Percentiles rank a stretch among this genome's conserved stretches.
Conservation (phyloP, 2,888 invertebrate genomes). For the Oegoconia quadripuncta region DNA sequence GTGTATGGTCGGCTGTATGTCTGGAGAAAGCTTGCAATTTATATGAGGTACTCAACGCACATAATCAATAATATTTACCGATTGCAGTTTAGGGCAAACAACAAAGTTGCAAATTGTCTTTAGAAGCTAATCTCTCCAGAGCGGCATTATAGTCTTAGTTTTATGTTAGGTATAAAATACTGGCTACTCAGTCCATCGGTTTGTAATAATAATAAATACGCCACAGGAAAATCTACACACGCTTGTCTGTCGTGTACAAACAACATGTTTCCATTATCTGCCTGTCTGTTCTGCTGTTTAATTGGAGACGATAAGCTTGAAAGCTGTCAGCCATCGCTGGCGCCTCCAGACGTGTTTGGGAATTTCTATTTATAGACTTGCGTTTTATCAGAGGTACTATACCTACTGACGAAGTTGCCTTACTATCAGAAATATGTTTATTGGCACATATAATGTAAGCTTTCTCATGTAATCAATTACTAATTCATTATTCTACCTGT, state of each 20-base stretch:
- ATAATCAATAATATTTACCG: no score
- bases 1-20: slow-evolving; percentile 16
- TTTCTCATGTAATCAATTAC: no score
- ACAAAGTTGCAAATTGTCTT: no score
- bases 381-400: background rate
- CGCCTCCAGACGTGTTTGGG: slow-evolving; percentile 49
- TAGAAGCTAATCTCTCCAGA: no score
- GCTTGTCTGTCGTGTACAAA: slow-evolving; percentile 32
- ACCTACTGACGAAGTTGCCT: slow-evolving; percentile 1
- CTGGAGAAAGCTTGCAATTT: no score
- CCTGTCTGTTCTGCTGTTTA: slow-evolving; percentile 49
- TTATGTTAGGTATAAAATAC: background rate
- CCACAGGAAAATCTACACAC: slow-evolving; percentile 21
- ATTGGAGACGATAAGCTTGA: slow-evolving; percentile 53
- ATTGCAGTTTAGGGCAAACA: no score
- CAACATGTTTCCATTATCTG: slow-evolving; percentile 36
- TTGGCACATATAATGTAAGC: no score
- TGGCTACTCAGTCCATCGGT: background rate
- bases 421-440: background rate
- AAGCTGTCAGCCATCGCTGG: slow-evolving; percentile 49
- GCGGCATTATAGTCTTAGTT: background rate
- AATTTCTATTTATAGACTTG: slow-evolving; percentile 28
- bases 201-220: slow-evolving; percentile 15
- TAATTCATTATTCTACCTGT: no score
- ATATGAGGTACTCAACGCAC: no score